phyloP scores from a whole-genome alignment of 35 echinoderm and acorn worm species.

The Anneissia japonica region DNA sequence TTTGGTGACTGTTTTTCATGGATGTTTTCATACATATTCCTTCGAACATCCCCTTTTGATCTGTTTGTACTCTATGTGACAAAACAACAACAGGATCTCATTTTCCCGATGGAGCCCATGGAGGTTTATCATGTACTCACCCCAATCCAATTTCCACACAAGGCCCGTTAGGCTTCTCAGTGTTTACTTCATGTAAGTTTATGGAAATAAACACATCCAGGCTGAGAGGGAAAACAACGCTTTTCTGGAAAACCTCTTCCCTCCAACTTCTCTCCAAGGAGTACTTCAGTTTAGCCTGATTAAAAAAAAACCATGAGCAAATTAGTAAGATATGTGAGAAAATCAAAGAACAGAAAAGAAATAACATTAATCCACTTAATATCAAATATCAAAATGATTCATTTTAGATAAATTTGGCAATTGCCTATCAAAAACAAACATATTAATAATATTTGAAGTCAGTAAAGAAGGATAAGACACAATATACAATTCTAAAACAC shows the following conservation, averaged over 20 bases:
- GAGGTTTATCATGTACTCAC: neutral
- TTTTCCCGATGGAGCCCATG: neutral
- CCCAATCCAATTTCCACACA: neutral
- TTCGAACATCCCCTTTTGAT: neutral
- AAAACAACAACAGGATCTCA: neutral
- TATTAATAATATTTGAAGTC: too few relatives aligned
- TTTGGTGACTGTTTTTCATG: too few relatives aligned
- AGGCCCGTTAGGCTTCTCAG: neutral
- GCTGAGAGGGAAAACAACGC: neutral
- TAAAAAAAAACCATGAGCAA: neutral
- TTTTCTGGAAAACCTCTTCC: neutral
- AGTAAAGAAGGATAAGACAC: too few relatives aligned
- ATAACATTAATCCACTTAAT: too few relatives aligned
- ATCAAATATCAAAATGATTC: too few relatives aligned
- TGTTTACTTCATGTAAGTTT: neutral
- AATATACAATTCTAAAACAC: too few relatives aligned
- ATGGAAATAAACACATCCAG: conserved; percentile 1
- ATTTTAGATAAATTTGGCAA: too few relatives aligned
- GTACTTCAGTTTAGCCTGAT: neutral
- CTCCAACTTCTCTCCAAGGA: neutral
- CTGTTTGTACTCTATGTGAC: neutral
- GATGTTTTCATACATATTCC: too few relatives aligned
- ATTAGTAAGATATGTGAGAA: neutral
- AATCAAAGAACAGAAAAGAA: too few relatives aligned
- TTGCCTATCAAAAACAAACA: too few relatives aligned